phyloP scores from a whole-genome alignment of 2,113 vertebrate genomes.

The Oreotrochilus melanogaster region DNA sequence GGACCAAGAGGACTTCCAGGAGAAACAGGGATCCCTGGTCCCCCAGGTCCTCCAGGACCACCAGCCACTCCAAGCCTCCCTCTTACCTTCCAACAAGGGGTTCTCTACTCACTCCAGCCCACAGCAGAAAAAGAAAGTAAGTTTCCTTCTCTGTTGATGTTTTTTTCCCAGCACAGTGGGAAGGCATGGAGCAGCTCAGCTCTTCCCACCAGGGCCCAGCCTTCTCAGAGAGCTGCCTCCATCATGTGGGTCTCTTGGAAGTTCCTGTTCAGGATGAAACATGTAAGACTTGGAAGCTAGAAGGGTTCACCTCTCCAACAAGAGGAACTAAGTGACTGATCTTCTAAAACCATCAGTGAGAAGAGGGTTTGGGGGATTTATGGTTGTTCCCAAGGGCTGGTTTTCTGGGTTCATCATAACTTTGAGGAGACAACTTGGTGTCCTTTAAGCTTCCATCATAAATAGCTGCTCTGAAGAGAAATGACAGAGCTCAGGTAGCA shows the following conservation, averaged over 20 bases:
- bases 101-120: constrained; percentile 84
- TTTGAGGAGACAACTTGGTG: neutral
- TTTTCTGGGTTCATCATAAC: neutral
- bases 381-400: neutral
- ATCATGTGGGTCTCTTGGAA: neutral
- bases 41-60: constrained; percentile 86
- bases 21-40: constrained; percentile 83
- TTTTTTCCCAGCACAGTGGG: neutral
- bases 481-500: neutral
- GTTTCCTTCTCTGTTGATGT: neutral
- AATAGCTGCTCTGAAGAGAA: neutral
- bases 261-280: neutral
- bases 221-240: neutral
- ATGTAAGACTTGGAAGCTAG: neutral
- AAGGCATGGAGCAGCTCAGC: neutral
- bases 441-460: neutral
- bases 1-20: constrained; percentile 86
- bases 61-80: constrained; percentile 74
- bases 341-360: neutral
- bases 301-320: neutral
- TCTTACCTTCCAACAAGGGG: constrained; percentile 77
- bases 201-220: neutral
- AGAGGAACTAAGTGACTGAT: neutral
- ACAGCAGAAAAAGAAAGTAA: constrained; percentile 82
- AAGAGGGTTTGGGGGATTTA: neutral